A percentile compares a stretch with the other conserved stretches of the same genome.
Evolutionary conservation across 2,113 vertebrate genomes (phyloP).

Genomic region (Nyctibius bracteatus): DNA sequence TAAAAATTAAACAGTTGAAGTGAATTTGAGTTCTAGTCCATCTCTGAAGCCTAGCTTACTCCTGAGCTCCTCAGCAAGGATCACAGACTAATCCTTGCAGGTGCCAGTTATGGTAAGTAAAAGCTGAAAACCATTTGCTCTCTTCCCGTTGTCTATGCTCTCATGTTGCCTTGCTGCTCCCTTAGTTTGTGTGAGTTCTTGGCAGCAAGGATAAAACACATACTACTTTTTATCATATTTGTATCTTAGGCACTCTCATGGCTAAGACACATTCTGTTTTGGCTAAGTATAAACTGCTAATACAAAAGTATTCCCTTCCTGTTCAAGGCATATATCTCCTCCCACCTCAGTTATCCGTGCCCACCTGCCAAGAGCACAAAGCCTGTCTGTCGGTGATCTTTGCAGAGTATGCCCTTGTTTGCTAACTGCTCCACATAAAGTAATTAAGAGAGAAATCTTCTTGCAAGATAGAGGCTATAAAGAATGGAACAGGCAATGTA

Average conservation of each 20-base stretch:
- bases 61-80: not conserved
- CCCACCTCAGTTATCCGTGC: not conserved
- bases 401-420: not conserved
- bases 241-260: not conserved
- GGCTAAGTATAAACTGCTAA: not conserved
- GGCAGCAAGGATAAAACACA: not conserved
- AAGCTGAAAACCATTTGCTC: not conserved
- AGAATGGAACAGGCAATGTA: not conserved
- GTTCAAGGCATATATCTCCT: accelerated
- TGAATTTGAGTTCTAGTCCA: not conserved
- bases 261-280: not conserved
- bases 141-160: not conserved
- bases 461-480: not conserved
- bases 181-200: not conserved
- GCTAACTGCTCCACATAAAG: not conserved
- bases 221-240: not conserved
- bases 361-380: not conserved
- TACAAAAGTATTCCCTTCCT: not conserved
- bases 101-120: not conserved
- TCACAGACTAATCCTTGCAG: not conserved
- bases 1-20: not conserved
- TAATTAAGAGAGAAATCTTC: not conserved
- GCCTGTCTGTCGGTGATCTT: not conserved
- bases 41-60: not conserved
- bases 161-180: not conserved